A percentile compares a stretch with the other conserved stretches of the same genome.
phyloP scores from a whole-genome alignment of 2,113 vertebrate species.

The Pyrgilauda ruficollis region DNA sequence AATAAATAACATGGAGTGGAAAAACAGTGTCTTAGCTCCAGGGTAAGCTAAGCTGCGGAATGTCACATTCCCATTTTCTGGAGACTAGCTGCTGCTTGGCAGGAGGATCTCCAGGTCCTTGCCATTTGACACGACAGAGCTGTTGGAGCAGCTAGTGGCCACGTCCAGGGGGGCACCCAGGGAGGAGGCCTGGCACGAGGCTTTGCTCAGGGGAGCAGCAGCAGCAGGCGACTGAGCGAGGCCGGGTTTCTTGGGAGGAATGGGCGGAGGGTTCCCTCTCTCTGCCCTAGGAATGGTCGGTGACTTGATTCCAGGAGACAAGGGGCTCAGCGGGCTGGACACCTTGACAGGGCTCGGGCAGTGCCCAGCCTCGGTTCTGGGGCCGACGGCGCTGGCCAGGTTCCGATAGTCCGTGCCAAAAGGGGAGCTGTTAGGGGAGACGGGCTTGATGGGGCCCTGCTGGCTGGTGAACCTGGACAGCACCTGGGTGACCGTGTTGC shows the following conservation, averaged over 20 bases:
- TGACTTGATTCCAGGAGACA: constrained; percentile 86
- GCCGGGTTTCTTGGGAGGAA: constrained; percentile 94
- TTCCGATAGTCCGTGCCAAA: constrained; percentile 94
- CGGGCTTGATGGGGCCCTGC: constrained; percentile 77
- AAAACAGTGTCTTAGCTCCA: constrained; percentile 56
- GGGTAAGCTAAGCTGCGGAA: constrained; percentile 52
- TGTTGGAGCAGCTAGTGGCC: constrained; percentile 78
- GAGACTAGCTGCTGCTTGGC: constrained; percentile 82
- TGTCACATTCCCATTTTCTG: constrained; percentile 19
- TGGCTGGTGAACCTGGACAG: constrained; percentile 92
- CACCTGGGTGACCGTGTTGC: constrained; percentile 92
- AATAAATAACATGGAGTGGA: constrained; percentile 81
- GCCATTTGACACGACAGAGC: constrained; percentile 75
- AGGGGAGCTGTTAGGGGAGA: constrained; percentile 84
- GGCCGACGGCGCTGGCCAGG: constrained; percentile 69
- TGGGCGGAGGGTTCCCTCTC: constrained; percentile 91
- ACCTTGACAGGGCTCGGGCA: constrained; percentile 72
- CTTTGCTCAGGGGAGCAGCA: constrained; percentile 67
- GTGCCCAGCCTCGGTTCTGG: constrained; percentile 66
- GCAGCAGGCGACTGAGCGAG: constrained; percentile 86
- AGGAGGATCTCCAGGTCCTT: constrained; percentile 90
- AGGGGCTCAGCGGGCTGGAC: constrained; percentile 76
- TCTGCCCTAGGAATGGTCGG: constrained; percentile 88
- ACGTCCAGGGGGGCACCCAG: constrained; percentile 73
- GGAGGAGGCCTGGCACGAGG: constrained; percentile 57